phyloP scores from a whole-genome alignment of 2,113 vertebrate species.

The Aegithalos caudatus region DNA sequence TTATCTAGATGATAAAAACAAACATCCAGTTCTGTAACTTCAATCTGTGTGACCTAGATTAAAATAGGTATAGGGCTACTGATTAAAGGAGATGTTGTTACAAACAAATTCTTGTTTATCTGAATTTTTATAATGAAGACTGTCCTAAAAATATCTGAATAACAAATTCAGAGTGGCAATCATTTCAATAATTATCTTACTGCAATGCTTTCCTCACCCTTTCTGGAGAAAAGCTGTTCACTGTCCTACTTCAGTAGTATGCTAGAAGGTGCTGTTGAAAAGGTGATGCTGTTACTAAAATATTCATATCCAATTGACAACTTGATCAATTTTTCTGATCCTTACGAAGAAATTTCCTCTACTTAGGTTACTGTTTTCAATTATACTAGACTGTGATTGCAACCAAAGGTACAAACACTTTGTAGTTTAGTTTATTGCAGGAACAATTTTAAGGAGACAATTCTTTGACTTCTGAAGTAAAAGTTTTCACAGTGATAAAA shows the following conservation, averaged over 20 bases:
- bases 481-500: neutral
- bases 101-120: neutral
- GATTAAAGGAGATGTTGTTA: neutral
- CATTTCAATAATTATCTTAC: neutral
- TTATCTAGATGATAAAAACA: neutral
- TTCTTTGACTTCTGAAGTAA: neutral
- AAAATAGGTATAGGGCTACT: neutral
- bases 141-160: neutral
- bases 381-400: neutral
- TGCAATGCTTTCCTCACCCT: neutral
- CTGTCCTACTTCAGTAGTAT: neutral
- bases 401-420: neutral
- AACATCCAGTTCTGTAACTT: neutral
- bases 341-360: neutral
- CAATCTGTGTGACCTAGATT: neutral
- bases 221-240: neutral
- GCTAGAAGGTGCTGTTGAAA: neutral
- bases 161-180: neutral
- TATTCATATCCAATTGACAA: neutral
- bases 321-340: neutral
- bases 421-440: neutral
- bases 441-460: neutral
- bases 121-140: neutral
- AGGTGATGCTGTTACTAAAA: neutral
- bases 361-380: neutral